Evolutionary conservation across 2,797 vertebrate genomes (phyloP).

Genomic region (Stomatorhinus walkeri): DNA sequence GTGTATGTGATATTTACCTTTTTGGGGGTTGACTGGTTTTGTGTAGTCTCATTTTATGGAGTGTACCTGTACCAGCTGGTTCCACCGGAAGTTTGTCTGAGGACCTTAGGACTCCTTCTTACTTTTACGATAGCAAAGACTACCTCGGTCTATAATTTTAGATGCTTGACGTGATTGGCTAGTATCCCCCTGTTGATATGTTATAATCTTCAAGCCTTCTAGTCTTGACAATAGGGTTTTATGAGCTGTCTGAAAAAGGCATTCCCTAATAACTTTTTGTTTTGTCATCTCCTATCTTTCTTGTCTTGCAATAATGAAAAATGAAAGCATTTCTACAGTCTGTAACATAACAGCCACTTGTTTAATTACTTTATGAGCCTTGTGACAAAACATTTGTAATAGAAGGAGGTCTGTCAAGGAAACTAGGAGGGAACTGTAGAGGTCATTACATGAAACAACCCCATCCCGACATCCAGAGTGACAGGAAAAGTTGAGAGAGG

Average conservation of each 20-base stretch:
- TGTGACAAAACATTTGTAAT: not conserved
- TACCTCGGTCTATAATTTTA: not conserved
- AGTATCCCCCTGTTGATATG: not conserved
- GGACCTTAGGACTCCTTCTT: not conserved
- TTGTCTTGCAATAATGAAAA: not conserved
- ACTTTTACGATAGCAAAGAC: not conserved
- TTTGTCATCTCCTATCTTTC: not conserved
- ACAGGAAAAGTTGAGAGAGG: not conserved
- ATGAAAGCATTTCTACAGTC: not conserved
- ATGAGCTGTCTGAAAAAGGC: not conserved
- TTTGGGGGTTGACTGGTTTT: not conserved
- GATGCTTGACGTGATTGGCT: not conserved
- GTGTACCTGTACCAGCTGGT: not conserved
- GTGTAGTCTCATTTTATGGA: not conserved
- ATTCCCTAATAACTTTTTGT: not conserved
- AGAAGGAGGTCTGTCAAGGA: not conserved
- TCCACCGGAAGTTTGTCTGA: not conserved
- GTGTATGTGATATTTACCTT: not conserved
- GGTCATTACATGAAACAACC: not conserved
- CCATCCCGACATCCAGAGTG: not conserved
- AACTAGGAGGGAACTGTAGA: not conserved
- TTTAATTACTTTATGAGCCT: not conserved
- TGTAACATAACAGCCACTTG: not conserved
- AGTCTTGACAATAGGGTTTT: not conserved
- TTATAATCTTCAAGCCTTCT: slow-evolving; percentile 1